A percentile compares a stretch with the other conserved stretches of the same genome.
Evolutionary conservation across 2,888 invertebrate species (phyloP).

Genomic region (Diarsia brunnea): DNA sequence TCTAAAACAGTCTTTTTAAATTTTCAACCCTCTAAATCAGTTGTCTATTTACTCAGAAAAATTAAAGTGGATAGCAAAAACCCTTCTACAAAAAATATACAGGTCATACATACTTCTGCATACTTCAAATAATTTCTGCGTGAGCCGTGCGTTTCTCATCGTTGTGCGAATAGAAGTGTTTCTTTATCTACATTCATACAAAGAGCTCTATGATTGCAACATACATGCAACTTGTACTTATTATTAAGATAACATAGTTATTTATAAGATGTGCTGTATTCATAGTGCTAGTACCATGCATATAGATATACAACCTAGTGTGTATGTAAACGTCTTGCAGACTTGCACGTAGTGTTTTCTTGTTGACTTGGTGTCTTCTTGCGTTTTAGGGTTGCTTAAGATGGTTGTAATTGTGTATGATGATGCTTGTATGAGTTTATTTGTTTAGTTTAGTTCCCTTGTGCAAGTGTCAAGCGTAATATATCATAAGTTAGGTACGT

Average conservation of each 20-base stretch:
- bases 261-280: conserved; percentile 85
- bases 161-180: conserved; percentile 71
- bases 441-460: conserved; percentile 22
- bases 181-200: conserved; percentile 83
- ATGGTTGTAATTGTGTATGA: conserved; percentile 10
- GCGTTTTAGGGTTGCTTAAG: conserved; percentile 23
- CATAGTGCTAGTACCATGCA: conserved; percentile 72
- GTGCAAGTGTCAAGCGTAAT: conserved; percentile 8
- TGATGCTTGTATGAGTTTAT: not conserved
- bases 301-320: not conserved
- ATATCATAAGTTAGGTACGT: not conserved
- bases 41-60: not conserved
- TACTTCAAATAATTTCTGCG: conserved; percentile 29
- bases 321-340: conserved; percentile 1
- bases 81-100: not conserved
- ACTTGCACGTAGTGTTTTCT: conserved; percentile 1
- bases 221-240: conserved; percentile 73
- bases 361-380: conserved; percentile 30
- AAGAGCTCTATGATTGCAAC: conserved; percentile 78
- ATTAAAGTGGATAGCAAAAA: not conserved
- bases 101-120: conserved; percentile 53
- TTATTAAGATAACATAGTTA: conserved; percentile 82
- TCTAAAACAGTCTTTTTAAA: not conserved
- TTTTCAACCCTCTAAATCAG: too few species aligned
- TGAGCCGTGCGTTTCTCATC: conserved; percentile 41